Conservation (phyloP, 2,797 vertebrate species). For the Poecilia velifera region DNA sequence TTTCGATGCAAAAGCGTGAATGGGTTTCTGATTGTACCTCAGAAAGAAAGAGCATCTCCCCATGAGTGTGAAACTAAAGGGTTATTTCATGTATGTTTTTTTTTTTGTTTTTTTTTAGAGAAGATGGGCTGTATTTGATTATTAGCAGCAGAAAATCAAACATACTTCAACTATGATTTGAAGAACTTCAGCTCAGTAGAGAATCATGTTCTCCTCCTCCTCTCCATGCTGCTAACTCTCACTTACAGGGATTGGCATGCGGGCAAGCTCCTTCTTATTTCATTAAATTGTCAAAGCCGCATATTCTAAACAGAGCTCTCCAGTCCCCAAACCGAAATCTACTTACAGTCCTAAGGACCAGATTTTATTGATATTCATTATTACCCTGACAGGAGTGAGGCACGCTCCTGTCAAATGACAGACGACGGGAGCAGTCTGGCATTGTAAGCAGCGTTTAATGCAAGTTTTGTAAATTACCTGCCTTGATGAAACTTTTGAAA, state of each 20-base stretch:
- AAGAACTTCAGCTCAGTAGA: background rate
- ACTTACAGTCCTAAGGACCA: background rate
- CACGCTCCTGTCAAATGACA: background rate
- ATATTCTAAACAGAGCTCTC: background rate
- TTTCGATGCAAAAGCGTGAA: background rate
- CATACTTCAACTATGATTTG: background rate
- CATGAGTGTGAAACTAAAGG: background rate
- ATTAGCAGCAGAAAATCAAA: background rate
- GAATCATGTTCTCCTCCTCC: background rate
- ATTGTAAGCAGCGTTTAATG: background rate
- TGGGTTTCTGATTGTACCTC: background rate
- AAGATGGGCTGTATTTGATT: background rate
- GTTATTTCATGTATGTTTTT: background rate
- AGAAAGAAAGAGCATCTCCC: background rate
- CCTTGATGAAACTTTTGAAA: background rate
- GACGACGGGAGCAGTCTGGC: background rate
- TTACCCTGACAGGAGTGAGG: background rate
- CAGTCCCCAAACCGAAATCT: background rate
- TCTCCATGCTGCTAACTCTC: background rate
- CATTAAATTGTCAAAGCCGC: background rate
- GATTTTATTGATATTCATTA: background rate
- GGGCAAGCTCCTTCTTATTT: background rate
- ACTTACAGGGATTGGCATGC: background rate
- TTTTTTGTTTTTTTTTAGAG: background rate
- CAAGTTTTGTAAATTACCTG: background rate